Base-by-base conservation (phyloP, 2,113 vertebrate genomes). In the Telmatochromis brichardi region DNA sequence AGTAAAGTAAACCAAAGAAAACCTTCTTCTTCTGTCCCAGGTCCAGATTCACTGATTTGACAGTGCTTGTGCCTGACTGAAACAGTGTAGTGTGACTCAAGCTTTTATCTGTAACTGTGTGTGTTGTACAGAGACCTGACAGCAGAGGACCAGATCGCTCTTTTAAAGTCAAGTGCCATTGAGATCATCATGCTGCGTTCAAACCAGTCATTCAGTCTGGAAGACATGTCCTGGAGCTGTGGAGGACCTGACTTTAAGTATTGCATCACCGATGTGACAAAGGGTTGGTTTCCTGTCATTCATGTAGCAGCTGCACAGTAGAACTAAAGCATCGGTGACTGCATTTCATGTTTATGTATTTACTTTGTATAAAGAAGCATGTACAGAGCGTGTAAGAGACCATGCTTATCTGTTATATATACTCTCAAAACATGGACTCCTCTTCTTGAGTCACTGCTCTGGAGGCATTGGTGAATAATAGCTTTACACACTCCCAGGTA, bases 171-270 rank as follows among this genome's bases (percentile, higher is more conserved):
- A 40, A 99, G 98, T 4, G 98, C 97, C 95, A 99, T 99, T 0
- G 99, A 99, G 96, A 98, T 99, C 88, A 99, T 99, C 94, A 99
- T 99, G 99, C 94, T 99, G 82, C 97, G 99, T 40, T 99, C 99
- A 9, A 99, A 99, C 92, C 96, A 99, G 95, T 99, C 98, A 3
- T 99, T 99, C 96, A 97, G 89, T 65, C 91, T 98, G 76, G 98
- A 99, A 6, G 98, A 99, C 92, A 99, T 99, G 98, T 96, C 97
- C 58, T 99, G 99, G 99, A 97, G 97, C 93, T 99, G 99, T 0
- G 98, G 98, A 79, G 96, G 96, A 73, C 96, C 86, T 0, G 98
- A 99, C 79, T 99, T 98, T 93, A 99, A 98, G 92, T 99, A 99
- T 95, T 92, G 96, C 65, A 17, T 98, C 95, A 97, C 84, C 4